Conservation (phyloP, 2,888 invertebrate species). For the Ectemnius continuus region DNA sequence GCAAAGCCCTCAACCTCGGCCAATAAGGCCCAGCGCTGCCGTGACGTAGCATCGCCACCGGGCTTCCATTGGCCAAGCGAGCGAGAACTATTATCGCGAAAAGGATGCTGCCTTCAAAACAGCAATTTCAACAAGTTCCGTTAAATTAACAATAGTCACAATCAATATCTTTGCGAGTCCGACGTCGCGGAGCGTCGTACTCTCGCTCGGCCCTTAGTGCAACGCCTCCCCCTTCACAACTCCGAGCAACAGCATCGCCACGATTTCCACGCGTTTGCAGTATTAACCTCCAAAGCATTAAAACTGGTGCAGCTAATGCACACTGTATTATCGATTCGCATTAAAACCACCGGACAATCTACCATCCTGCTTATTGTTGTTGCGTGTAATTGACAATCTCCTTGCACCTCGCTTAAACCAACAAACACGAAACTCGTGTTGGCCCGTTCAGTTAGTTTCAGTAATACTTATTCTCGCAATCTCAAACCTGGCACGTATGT, state of each 20-base stretch:
- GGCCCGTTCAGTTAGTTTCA: too few species aligned
- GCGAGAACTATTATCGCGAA: constrained; percentile 34
- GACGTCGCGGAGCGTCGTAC: too few species aligned
- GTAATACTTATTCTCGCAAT: too few species aligned
- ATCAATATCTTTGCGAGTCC: constrained; percentile 16
- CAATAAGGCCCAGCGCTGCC: constrained; percentile 27
- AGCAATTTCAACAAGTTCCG: constrained; percentile 36
- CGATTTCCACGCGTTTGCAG: constrained; percentile 44
- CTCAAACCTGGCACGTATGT: too few species aligned
- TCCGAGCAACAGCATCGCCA: constrained; percentile 6
- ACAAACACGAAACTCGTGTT: neutral
- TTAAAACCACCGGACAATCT: constrained; percentile 1
- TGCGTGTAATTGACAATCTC: neutral
- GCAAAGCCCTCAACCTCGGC: constrained; percentile 20
- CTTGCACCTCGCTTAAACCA: neutral
- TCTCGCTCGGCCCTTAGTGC: too few species aligned
- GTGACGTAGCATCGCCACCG: constrained; percentile 44
- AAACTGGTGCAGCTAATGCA: constrained; percentile 25
- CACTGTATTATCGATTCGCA: constrained; percentile 19
- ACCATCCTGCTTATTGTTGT: constrained; percentile 5
- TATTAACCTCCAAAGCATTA: constrained; percentile 52
- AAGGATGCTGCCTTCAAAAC: constrained; percentile 50
- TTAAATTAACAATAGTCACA: constrained; percentile 37
- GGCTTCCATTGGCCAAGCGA: constrained; percentile 38
- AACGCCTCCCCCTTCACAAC: too few species aligned